These are phyloP conservation scores for Protomyctophum bolini DNA, from an alignment of 2,113 vertebrate genomes.

Conservation along the genomic window DNA sequence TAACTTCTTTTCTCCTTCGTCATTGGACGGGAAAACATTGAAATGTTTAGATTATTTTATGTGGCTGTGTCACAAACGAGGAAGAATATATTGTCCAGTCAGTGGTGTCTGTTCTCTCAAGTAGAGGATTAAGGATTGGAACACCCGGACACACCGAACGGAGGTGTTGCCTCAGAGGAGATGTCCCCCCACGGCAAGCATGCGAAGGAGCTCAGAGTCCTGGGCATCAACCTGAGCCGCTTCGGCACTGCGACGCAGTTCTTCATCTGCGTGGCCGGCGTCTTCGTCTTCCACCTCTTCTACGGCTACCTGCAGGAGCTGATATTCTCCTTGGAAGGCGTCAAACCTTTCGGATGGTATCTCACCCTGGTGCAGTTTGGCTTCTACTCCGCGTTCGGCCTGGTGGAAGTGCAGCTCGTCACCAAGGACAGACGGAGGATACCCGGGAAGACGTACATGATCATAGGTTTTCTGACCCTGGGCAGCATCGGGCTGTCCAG, in stretches of 20 bases:
- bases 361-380: conserved; percentile 97
- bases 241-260: conserved; percentile 91
- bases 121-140: too few species aligned
- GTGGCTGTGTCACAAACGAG: too few species aligned
- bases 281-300: conserved; percentile 97
- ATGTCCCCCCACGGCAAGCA: conserved; percentile 99
- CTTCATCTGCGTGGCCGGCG: conserved; percentile 93
- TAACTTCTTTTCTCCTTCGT: too few species aligned
- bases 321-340: conserved; percentile 97
- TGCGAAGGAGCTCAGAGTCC: conserved; percentile 90
- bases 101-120: too few species aligned
- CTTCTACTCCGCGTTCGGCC: conserved; percentile 95
- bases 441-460: conserved; percentile 98
- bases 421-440: conserved; percentile 97
- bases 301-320: conserved; percentile 99
- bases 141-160: too few species aligned
- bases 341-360: conserved; percentile 98
- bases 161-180: background rate
- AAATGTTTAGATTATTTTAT: too few species aligned
- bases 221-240: conserved; percentile 93
- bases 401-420: conserved; percentile 93
- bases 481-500: conserved; percentile 99
- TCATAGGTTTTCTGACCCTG: conserved; percentile 97
- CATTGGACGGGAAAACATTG: too few species aligned
- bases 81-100: too few species aligned